Evolutionary conservation across 2,113 vertebrate genomes (phyloP), one percentile per base, ranked within the genome.

Genomic region (Osmerus mordax): DNA sequence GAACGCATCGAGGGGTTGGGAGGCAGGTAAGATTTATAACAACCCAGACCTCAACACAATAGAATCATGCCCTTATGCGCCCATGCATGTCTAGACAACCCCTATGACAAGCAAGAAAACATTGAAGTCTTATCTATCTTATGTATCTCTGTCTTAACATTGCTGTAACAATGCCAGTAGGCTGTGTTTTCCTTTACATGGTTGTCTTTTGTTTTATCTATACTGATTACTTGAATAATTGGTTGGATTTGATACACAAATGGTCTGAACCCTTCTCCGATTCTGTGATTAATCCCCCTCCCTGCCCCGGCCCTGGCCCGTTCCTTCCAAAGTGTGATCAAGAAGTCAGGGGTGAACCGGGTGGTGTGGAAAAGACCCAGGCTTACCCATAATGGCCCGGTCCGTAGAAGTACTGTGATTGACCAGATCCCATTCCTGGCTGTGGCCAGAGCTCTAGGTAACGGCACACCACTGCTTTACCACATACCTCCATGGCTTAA

Each of bases 401-500:
- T 99, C 76, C 91, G 97, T 68, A 92, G 97, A 65, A 99, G 97
- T 87, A 99, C 97, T 0, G 90, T 98, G 74, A 97, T 99, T 0
- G 97, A 99, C 85, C 97, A 99, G 88, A 98, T 99, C 61, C 97
- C 97, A 0, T 99, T 99, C 84, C 87, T 99, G 81, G 97, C 97
- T 0, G 96, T 99, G 62, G 96, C 97, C 55, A 91, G 97, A 67
- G 97, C 97, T 0, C 93, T 92, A 16, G 91, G 91, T 92, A 80
- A 54, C 56, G 16, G 78, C 36, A 63, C 53, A 75, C 8, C 32
- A 28, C 21, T 47, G 41, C 41, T 47, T 47, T 47, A 47, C 7
- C 41, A 47, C 41, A 47, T 47, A 47, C 9, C 41, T 47, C 64
- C 14, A 8, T 95, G 1, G 93, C 94, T 94, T 18, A 19, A 59